Evolutionary conservation across 2,888 invertebrate species (phyloP).

Genomic region (Diarsia dahlii): DNA sequence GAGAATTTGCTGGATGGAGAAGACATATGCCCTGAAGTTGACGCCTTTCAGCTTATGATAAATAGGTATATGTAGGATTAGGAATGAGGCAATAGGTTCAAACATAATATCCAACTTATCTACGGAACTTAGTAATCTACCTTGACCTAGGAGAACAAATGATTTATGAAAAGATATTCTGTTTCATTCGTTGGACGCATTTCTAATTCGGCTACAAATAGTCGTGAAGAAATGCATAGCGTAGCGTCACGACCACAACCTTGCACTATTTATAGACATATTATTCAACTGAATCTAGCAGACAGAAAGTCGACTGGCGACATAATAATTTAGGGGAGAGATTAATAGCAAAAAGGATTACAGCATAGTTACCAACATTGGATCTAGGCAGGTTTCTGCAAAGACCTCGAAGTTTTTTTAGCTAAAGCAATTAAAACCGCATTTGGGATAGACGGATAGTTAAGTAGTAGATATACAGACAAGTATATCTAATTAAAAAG

Average conservation of each 20-base stretch:
- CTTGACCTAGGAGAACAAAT: slow-evolving; percentile 14
- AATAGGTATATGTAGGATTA: too few relatives aligned
- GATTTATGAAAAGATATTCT: slow-evolving; percentile 3
- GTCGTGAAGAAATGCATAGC: slow-evolving; percentile 13
- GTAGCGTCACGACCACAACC: background rate
- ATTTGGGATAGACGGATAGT: background rate
- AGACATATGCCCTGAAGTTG: background rate
- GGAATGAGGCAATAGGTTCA: background rate
- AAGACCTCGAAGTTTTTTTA: slow-evolving; percentile 3
- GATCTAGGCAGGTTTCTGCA: background rate
- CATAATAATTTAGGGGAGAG: slow-evolving; percentile 2
- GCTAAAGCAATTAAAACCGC: background rate
- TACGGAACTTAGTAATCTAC: background rate
- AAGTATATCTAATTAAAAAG: too few relatives aligned
- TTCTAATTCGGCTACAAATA: slow-evolving; percentile 14
- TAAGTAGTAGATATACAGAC: too few relatives aligned
- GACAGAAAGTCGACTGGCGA: slow-evolving; percentile 20
- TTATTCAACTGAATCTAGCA: slow-evolving; percentile 8
- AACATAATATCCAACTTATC: background rate
- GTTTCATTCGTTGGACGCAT: background rate
- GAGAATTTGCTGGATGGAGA: background rate
- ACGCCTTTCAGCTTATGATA: background rate
- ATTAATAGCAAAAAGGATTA: background rate
- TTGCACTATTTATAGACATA: slow-evolving; percentile 34
- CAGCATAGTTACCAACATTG: background rate